Evolutionary conservation across 2,113 vertebrate genomes (phyloP), one percentile per base, ranked within the genome.

Genomic region (Saccopteryx bilineata): DNA sequence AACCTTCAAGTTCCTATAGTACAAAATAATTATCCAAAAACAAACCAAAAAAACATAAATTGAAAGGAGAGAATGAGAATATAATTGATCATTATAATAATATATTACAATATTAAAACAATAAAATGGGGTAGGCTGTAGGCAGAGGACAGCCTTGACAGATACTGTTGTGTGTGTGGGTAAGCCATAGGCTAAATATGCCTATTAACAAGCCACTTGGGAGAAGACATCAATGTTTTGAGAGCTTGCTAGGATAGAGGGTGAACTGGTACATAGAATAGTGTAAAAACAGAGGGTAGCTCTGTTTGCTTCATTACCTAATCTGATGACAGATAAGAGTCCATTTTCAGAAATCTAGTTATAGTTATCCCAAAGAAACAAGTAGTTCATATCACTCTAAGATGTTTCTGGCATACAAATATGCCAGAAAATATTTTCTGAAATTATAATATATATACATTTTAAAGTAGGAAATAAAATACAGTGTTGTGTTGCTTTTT

Each of bases 381-480:
- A 50, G 13, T 15, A 58, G 15, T 60, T 74, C 8, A 24, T 65
- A 76, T 54, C 12, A 52, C 23, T 72, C 12, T 90, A 52, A 80
- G 23, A 23, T 50, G 14, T 39, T n/a, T n/a, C n/a, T n/a, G n/a
- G n/a, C n/a, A 63, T 21, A 74, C 21, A 65, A 54, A 87, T 63
- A 86, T 72, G 19, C 24, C 79, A 74, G 28, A 14, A 87, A 46
- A 60, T 87, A 33, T 1, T 93, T 93, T 75, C 61, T 72, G 31
- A 79, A 90, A 88, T 33, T 68, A 14, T 9, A 74, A 9, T 71
- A 7, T 26, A 71, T 23, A 50, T 31, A 82, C 7, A 0, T 61
- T 52, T 88, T 83, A 21, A 71, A 66, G 39, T 82, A 58, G 23
- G 24, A 78, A 79, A 80, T 54, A 86, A 90, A 97, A 84, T 80